Evolutionary conservation across 1,140 invertebrate species (phyloP), one percentile per base, ranked within the genome.

Genomic region (Pogonomyrmex barbatus): DNA sequence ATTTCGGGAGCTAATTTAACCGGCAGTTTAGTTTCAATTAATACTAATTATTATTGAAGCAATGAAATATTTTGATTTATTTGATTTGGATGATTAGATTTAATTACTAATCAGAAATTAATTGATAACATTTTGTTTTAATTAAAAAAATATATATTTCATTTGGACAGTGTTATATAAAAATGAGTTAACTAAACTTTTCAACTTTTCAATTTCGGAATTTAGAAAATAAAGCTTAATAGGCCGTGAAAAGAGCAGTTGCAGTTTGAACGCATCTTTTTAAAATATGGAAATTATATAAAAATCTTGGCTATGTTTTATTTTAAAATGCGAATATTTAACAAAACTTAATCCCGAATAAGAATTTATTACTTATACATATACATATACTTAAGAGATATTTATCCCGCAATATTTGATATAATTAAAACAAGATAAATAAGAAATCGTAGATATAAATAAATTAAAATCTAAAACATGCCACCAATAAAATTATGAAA

Each of bases 91-190:
- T 58, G 73, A 76, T 76, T 76, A 33, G 39, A 76, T 76, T 60
- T 76, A 6, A 58, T 76, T 60, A n/a, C 39, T 75, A 75, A 58
- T 56, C 6, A 75, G n/a, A 56, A n/a, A 56, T 75, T 56, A 56
- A 56, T 39, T 36, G 52, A 75, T 56, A 42, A 58, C 30, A 45
- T 24, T 75, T 14, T 4, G n/a, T 56, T 45, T 30, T 60, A 45
- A 45, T 76, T 45, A 12, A 76, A n/a, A 14, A 6, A 24, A 24
- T 24, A 60, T 60, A 4, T 60, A 52, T 45, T 75, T 75, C 30
- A 75, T 39, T 75, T 75, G 71, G 68, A 71, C 47, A 47, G 68
- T 71, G 30, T 71, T 71, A 52, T 71, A 30, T 30, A 71, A 71
- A 71, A 52, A 71, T 54, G 68, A 52, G 47, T 71, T 71, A 71